Percentiles rank a stretch among this genome's conserved stretches.
Evolutionary conservation across 2,888 invertebrate genomes (phyloP).

Genomic region (Hypomecis punctinalis): DNA sequence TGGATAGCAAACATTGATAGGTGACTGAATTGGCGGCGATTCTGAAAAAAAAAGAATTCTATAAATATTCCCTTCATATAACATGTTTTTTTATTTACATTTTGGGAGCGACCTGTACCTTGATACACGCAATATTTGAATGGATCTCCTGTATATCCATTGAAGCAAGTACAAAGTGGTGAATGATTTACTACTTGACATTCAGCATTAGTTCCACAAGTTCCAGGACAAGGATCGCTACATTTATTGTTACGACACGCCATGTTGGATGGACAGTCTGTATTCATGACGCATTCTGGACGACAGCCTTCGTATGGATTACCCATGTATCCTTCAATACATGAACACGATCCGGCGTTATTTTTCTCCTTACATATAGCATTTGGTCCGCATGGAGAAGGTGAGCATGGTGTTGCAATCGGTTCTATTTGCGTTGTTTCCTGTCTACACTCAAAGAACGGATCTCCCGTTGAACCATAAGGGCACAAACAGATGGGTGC

Average conservation of each 20-base stretch:
- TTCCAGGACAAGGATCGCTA: slow-evolving; percentile 91
- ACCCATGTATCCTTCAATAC: slow-evolving; percentile 89
- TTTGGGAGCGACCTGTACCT: slow-evolving; percentile 53
- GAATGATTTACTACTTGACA: slow-evolving; percentile 91
- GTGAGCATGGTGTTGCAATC: slow-evolving; percentile 84
- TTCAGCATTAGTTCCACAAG: slow-evolving; percentile 89
- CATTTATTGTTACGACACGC: slow-evolving; percentile 91
- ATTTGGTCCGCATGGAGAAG: slow-evolving; percentile 87
- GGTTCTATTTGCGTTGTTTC: slow-evolving; percentile 65
- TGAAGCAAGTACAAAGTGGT: slow-evolving; percentile 87
- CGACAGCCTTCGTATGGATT: slow-evolving; percentile 92
- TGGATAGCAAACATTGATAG: slow-evolving; percentile 88
- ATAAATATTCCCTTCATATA: not conserved
- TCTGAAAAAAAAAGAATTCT: slow-evolving; percentile 63
- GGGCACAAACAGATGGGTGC: slow-evolving; percentile 90
- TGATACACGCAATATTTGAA: slow-evolving; percentile 87
- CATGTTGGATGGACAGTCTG: slow-evolving; percentile 88
- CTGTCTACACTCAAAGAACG: slow-evolving; percentile 87
- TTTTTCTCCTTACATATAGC: slow-evolving; percentile 87
- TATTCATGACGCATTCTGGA: slow-evolving; percentile 89
- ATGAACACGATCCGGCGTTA: slow-evolving; percentile 88
- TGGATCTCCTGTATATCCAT: slow-evolving; percentile 90
- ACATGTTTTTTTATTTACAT: no score
- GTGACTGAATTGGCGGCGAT: slow-evolving; percentile 80
- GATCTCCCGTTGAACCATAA: slow-evolving; percentile 90